Evolutionary conservation across 2,113 vertebrate genomes (phyloP), one percentile per base, ranked within the genome.

Genomic region (Variabilichromis moorii): DNA sequence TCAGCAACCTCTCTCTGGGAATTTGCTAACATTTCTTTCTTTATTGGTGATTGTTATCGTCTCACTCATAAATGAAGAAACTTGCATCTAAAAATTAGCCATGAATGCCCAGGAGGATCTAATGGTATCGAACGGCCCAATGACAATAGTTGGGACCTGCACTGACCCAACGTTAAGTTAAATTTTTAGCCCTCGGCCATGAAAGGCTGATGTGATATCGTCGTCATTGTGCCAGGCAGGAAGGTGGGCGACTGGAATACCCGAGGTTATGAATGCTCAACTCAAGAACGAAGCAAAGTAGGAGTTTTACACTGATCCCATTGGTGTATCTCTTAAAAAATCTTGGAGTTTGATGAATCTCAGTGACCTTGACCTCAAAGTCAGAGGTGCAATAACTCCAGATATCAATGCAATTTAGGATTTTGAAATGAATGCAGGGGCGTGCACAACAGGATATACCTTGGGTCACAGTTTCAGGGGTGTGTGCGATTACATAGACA

Each of bases 1-100:
- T 33, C 57, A 61, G 8, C 0, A 61, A 4, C 8, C 14, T 33
- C 0, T 0, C 14, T 61, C 57, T 17, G 3, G 57, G 57, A 59
- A 31, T 1, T 63, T 63, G 59, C 28, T 63, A 9, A 63, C 59
- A 63, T 63, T 61, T 61, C 0, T 59, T n/a, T n/a, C n/a, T n/a
- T n/a, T 63, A 63, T 63, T 63, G 31, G 6, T 19, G 1, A 35
- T 12, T 63, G 17, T n/a, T 63, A 63, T 63, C 9, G 1, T 66
- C 61, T 66, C 61, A 2, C 61, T 66, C 31, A 66, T 35, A 35
- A 66, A 66, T n/a, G 61, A 66, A 0, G 9, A 66, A 66, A 66
- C 0, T 35, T n/a, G 9, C 59, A 19, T 33, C 0, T 1, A 11
- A 19, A 19, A 63, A 33, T 3, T 66, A 35, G 31, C 61, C 61